phyloP scores from a whole-genome alignment of 2,888 invertebrate genomes.

The Acrobasis consociella region DNA sequence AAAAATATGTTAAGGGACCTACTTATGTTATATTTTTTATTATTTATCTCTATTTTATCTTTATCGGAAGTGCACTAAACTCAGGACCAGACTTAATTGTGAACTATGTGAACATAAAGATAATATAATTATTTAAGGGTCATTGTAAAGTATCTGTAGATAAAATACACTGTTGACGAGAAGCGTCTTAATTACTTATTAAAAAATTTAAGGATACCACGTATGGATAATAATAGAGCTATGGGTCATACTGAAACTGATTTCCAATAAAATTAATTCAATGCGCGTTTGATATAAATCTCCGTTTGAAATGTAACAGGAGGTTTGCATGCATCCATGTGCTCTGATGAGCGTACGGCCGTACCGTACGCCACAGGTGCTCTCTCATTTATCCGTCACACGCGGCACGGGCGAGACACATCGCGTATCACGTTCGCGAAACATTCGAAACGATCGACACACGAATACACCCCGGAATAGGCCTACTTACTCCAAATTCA shows the following conservation, averaged over 20 bases:
- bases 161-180: too few relatives aligned
- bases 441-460: conserved; percentile 30
- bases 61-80: too few relatives aligned
- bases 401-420: conserved; percentile 67
- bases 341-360: conserved; percentile 40
- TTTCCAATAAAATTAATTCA: conserved; percentile 11
- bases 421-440: conserved; percentile 51
- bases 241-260: background rate
- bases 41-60: too few relatives aligned
- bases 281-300: conserved; percentile 4
- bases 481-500: conserved; percentile 1
- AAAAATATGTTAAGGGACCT: too few relatives aligned
- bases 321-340: conserved; percentile 38
- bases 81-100: too few relatives aligned
- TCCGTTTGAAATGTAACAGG: conserved; percentile 20
- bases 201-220: too few relatives aligned
- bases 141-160: too few relatives aligned
- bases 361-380: conserved; percentile 51
- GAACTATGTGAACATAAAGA: too few relatives aligned
- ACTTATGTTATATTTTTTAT: too few relatives aligned
- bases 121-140: too few relatives aligned
- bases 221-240: background rate
- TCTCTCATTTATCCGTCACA: conserved; percentile 67
- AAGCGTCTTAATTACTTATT: too few relatives aligned
- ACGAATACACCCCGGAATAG: conserved; percentile 14